Conservation (phyloP, 1,140 invertebrate genomes). For the Pristionchus pacificus region DNA sequence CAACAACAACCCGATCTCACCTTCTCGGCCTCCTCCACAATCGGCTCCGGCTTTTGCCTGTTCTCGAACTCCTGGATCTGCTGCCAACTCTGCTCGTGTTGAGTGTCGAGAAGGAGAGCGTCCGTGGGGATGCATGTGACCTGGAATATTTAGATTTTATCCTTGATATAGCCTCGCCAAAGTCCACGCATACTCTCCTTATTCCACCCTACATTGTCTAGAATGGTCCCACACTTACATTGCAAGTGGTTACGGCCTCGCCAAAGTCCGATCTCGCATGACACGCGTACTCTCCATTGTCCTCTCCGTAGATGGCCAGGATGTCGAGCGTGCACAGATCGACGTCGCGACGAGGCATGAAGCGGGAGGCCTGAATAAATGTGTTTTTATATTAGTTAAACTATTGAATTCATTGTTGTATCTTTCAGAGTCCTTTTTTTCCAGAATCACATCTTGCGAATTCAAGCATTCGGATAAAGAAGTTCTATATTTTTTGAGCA, state of each 20-base stretch:
- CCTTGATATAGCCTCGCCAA: slow-evolving; percentile 83
- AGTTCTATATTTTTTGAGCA: too few species aligned
- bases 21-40: slow-evolving; percentile 44
- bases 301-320: slow-evolving; percentile 87
- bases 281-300: slow-evolving; percentile 87
- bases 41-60: slow-evolving; percentile 68
- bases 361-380: slow-evolving; percentile 73
- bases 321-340: slow-evolving; percentile 94
- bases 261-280: slow-evolving; percentile 84
- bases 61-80: slow-evolving; percentile 83
- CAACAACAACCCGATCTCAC: too few species aligned
- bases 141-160: slow-evolving; percentile 65
- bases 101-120: slow-evolving; percentile 77
- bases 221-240: too few species aligned
- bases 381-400: too few species aligned
- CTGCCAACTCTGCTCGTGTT: slow-evolving; percentile 76
- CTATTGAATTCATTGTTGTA: too few species aligned
- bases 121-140: slow-evolving; percentile 74
- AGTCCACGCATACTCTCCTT: slow-evolving; percentile 82
- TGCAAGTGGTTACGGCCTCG: slow-evolving; percentile 85
- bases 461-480: too few species aligned
- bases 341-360: slow-evolving; percentile 91
- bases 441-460: too few species aligned
- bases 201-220: slow-evolving; percentile 95
- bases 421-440: too few species aligned